Evolutionary conservation across 1,140 invertebrate genomes (phyloP), one percentile per base, ranked within the genome.

Genomic region (Cotesia typhae): DNA sequence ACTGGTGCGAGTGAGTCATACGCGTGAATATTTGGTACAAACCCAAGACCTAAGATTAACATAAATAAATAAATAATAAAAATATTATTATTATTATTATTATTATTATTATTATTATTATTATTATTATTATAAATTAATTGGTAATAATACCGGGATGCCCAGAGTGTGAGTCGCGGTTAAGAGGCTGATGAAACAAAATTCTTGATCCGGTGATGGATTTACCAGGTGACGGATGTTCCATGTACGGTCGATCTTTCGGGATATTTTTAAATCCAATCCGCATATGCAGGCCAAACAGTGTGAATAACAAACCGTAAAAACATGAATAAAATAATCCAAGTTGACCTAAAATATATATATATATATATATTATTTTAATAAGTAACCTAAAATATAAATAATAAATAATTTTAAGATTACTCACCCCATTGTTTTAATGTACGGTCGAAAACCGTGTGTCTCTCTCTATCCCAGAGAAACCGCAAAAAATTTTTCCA

Each of bases 261-360:
- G 75, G 52, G 1, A 77, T 73, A 1, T 81, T 79, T 4, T 74
- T 41, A 4, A 84, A 59, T 4, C 79, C 80, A 5, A 83, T 64
- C 77, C 78, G 82, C 76, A 86, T 76, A 79, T 85, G 81, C 0
- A 84, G 28, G 1, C 91, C 88, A 78, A 96, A 96, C 73, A 97
- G 85, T 0, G 91, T 87, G 51, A 92, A 92, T 76, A 97, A 88
- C 36, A 91, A 89, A 4, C 89, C 85, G 82, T 95, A 97, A 85
- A 96, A 97, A 74, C 94, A 90, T 4, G 90, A 12, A 84, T 97
- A 98, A 88, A 97, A 98, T 1, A 93, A 51, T 36, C 91, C 77
- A 36, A 96, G 88, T 81, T 93, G 89, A 67, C 87, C 94, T 95
- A 87, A 88, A 76, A 57, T n/a, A n/a, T n/a, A n/a, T n/a, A n/a